phyloP scores from a whole-genome alignment of 2,797 vertebrate genomes.

The Betta splendens region DNA sequence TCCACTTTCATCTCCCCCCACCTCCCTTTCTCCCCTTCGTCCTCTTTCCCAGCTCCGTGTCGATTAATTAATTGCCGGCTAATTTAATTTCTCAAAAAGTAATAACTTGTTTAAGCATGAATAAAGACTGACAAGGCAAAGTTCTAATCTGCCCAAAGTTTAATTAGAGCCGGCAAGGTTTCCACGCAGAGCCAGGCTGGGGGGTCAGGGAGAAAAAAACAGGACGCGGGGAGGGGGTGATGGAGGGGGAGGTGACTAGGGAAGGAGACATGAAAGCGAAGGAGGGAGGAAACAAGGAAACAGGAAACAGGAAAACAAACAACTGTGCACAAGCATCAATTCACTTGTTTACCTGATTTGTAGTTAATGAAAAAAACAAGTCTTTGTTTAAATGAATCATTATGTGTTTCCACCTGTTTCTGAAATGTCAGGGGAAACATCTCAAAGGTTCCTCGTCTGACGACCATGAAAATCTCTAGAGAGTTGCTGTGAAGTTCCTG shows the following conservation, averaged over 20 bases:
- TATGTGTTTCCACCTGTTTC: too few relatives aligned
- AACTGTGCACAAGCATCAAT: too few relatives aligned
- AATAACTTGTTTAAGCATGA: slow-evolving; percentile 85
- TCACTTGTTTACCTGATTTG: too few relatives aligned
- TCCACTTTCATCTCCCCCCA: slow-evolving; percentile 40
- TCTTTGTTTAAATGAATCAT: too few relatives aligned
- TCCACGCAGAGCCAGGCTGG: slow-evolving; percentile 58
- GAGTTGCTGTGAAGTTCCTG: too few relatives aligned
- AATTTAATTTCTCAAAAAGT: slow-evolving; percentile 85
- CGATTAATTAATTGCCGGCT: slow-evolving; percentile 84
- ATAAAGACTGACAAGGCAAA: slow-evolving; percentile 84
- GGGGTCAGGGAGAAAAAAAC: slow-evolving; percentile 57
- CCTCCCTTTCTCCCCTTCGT: slow-evolving; percentile 27
- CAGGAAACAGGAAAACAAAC: not conserved
- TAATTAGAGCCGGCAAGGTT: slow-evolving; percentile 82
- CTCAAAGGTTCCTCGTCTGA: too few relatives aligned
- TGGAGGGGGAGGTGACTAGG: not conserved
- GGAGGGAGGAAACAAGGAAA: not conserved
- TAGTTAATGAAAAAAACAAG: not conserved
- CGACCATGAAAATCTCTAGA: too few relatives aligned
- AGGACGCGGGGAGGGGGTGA: not conserved
- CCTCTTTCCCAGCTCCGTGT: slow-evolving; percentile 72
- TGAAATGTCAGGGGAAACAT: too few relatives aligned
- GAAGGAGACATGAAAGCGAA: not conserved
- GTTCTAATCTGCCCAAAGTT: slow-evolving; percentile 84